Evolutionary conservation across 2,888 invertebrate species (phyloP).

Genomic region (Cerceris rybyensis): DNA sequence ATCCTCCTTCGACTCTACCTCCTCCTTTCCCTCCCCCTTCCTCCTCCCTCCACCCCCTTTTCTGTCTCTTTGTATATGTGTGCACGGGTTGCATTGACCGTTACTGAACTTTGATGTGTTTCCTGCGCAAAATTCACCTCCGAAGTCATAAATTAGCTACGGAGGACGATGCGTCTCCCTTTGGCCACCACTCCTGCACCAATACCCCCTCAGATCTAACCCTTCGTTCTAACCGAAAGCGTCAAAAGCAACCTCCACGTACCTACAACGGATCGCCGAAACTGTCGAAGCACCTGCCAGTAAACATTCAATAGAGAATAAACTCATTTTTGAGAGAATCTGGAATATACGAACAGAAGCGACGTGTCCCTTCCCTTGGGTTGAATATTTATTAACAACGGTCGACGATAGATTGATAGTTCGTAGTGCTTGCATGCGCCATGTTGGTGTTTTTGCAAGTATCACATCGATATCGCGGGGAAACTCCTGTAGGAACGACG

Average conservation of each 20-base stretch:
- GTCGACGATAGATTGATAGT: slow-evolving; percentile 28
- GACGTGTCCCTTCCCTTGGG: slow-evolving; percentile 13
- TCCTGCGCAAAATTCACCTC: slow-evolving; percentile 77
- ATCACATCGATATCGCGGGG: slow-evolving; percentile 17
- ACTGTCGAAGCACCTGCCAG: slow-evolving; percentile 46
- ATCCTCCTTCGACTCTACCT: slow-evolving; percentile 32
- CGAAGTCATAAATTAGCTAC: slow-evolving; percentile 80
- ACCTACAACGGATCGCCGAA: slow-evolving; percentile 47
- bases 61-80: slow-evolving; percentile 49
- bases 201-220: slow-evolving; percentile 56
- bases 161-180: slow-evolving; percentile 69
- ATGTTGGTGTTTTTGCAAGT: slow-evolving; percentile 6
- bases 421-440: slow-evolving; percentile 35
- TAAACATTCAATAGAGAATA: slow-evolving; percentile 39
- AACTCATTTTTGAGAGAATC: slow-evolving; percentile 52
- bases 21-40: slow-evolving; percentile 57
- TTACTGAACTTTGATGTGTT: slow-evolving; percentile 81
- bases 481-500: slow-evolving; percentile 24
- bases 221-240: slow-evolving; percentile 50
- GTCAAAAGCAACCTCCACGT: slow-evolving; percentile 60
- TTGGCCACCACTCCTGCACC: slow-evolving; percentile 62
- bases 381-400: slow-evolving; percentile 54
- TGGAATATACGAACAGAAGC: slow-evolving; percentile 16
- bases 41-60: slow-evolving; percentile 35
- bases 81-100: slow-evolving; percentile 77